Percentiles rank a stretch among this genome's conserved stretches.
phyloP scores from a whole-genome alignment of 1,140 invertebrate species.

The Cotesia vestalis region DNA sequence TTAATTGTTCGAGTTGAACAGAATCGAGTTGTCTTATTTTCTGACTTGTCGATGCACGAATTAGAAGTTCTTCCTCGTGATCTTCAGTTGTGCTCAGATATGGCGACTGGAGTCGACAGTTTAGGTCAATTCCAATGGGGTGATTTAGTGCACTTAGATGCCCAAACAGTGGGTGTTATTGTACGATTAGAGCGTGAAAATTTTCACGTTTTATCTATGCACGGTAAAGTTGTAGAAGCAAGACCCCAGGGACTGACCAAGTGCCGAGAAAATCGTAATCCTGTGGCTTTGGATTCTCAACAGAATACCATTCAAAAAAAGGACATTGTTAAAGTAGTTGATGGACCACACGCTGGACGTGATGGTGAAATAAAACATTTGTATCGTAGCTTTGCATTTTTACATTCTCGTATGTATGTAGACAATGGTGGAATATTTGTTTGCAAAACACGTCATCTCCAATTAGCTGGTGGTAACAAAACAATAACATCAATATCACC shows the following conservation, averaged over 20 bases:
- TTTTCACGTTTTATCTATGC: constrained; percentile 91
- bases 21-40: constrained; percentile 91
- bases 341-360: constrained; percentile 91
- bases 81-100: constrained; percentile 93
- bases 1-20: constrained; percentile 95
- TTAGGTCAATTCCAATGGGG: constrained; percentile 98
- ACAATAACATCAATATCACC: constrained; percentile 53
- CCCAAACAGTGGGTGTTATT: constrained; percentile 96
- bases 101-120: constrained; percentile 97
- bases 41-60: constrained; percentile 97
- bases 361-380: constrained; percentile 96
- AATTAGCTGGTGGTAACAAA: constrained; percentile 87
- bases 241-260: constrained; percentile 92
- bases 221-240: constrained; percentile 90
- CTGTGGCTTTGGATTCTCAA: constrained; percentile 91
- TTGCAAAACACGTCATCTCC: constrained; percentile 91
- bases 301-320: constrained; percentile 92
- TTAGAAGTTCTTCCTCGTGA: constrained; percentile 88
- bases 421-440: constrained; percentile 99
- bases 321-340: constrained; percentile 96
- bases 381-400: constrained; percentile 92
- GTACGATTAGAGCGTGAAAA: constrained; percentile 94
- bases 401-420: constrained; percentile 91
- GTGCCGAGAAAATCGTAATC: constrained; percentile 85
- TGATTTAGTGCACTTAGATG: constrained; percentile 93